phyloP scores from a whole-genome alignment of 2,888 invertebrate genomes.

The Agrotis ipsilon region DNA sequence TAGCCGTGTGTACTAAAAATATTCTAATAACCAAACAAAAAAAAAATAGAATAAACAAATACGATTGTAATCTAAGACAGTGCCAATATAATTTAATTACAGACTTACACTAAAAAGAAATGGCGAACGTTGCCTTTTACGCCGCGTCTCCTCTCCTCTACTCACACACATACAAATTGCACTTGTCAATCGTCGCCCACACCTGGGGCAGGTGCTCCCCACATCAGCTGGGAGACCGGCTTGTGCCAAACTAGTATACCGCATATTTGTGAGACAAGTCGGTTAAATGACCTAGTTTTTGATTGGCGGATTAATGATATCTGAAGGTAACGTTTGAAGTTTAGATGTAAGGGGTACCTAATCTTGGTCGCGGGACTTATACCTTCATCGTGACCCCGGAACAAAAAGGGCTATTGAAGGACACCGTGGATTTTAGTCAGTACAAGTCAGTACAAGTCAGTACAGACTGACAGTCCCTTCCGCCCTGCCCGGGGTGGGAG shows the following conservation, averaged over 20 bases:
- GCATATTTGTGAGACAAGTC: conserved; percentile 41
- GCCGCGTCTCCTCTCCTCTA: conserved; percentile 54
- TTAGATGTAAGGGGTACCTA: too few species aligned
- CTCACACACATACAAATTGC: conserved; percentile 68
- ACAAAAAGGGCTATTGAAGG: too few species aligned
- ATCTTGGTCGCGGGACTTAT: too few species aligned
- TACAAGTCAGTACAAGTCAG: too few species aligned
- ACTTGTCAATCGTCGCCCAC: conserved; percentile 73
- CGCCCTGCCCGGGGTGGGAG: too few species aligned
- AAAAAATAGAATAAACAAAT: neutral
- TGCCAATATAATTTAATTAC: conserved; percentile 23
- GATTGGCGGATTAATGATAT: neutral
- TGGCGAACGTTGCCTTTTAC: conserved; percentile 22
- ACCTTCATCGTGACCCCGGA: too few species aligned
- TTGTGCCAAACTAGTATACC: conserved; percentile 54
- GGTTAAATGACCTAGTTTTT: conserved; percentile 63
- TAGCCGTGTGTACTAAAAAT: too few species aligned
- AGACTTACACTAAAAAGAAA: conserved; percentile 35
- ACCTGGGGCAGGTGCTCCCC: conserved; percentile 75
- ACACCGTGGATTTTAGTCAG: too few species aligned
- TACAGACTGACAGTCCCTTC: too few species aligned
- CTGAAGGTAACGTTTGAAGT: neutral
- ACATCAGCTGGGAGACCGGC: conserved; percentile 73
- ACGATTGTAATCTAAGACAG: conserved; percentile 15
- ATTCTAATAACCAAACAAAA: neutral